phyloP scores from a whole-genome alignment of 2,888 invertebrate genomes.

The Ophion slaviceki region DNA sequence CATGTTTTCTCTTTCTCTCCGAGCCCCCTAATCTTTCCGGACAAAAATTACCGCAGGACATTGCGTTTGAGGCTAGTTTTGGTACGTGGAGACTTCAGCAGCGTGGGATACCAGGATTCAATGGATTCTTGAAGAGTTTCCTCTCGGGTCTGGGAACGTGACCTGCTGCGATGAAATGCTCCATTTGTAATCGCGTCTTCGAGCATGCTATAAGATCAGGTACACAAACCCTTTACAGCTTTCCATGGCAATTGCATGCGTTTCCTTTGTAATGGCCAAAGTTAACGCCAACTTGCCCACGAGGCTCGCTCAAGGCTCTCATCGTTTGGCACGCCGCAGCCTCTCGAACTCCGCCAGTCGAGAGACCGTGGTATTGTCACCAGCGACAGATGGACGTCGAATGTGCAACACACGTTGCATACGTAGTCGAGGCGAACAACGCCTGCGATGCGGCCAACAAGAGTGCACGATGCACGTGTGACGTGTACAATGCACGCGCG shows the following conservation, averaged over 20 bases:
- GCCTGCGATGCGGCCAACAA: conserved; percentile 37
- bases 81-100: conserved; percentile 22
- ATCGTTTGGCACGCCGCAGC: conserved; percentile 58
- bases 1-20: conserved; percentile 15
- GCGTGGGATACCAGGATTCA: conserved; percentile 34
- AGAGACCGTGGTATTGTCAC: conserved; percentile 77
- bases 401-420: conserved; percentile 80
- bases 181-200: neutral
- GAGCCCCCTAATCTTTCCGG: conserved; percentile 44
- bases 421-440: conserved; percentile 54
- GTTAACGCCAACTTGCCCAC: conserved; percentile 68
- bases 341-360: conserved; percentile 75
- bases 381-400: conserved; percentile 81
- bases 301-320: conserved; percentile 75
- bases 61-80: conserved; percentile 17
- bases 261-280: conserved; percentile 75
- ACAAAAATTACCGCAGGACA: conserved; percentile 44
- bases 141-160: conserved; percentile 1
- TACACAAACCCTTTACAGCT: conserved; percentile 34
- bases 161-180: conserved; percentile 3
- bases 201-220: neutral
- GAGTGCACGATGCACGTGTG: conserved; percentile 68
- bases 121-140: conserved; percentile 12
- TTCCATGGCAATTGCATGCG: conserved; percentile 74
- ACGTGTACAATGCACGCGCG: conserved; percentile 59